Percentiles rank a stretch among this genome's conserved stretches.
These are phyloP conservation scores for Xyrichtys novacula DNA, from an alignment of 2,797 vertebrate genomes.

Conservation along the genomic window DNA sequence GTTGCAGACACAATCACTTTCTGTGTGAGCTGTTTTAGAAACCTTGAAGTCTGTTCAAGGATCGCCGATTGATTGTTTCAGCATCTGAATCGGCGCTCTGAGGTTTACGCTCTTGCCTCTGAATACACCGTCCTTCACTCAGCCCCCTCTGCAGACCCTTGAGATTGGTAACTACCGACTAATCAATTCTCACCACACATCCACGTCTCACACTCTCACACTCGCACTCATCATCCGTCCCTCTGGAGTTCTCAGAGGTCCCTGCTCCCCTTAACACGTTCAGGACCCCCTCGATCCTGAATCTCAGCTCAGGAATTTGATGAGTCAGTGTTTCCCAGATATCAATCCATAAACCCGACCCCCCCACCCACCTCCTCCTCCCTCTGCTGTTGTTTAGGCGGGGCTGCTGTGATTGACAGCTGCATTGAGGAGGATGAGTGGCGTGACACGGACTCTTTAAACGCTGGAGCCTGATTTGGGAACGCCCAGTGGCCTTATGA, in stretches of 20 bases:
- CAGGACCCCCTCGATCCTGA: not conserved
- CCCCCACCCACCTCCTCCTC: not conserved
- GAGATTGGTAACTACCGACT: slow-evolving; percentile 9
- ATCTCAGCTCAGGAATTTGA: slow-evolving; percentile 45
- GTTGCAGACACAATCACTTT: too few species aligned
- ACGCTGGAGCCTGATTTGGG: slow-evolving; percentile 33
- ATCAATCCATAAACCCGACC: too few species aligned
- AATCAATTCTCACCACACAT: slow-evolving; percentile 25
- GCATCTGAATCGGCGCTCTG: not conserved
- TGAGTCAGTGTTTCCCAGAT: slow-evolving; percentile 41
- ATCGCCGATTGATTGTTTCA: not conserved
- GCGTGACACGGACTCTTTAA: slow-evolving; percentile 59
- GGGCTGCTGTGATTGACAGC: slow-evolving; percentile 72
- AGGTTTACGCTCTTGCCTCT: too few species aligned
- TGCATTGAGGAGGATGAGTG: slow-evolving; percentile 65
- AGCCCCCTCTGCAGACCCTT: too few species aligned
- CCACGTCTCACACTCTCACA: slow-evolving; percentile 27
- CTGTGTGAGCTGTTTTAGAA: too few species aligned
- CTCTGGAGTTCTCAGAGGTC: slow-evolving; percentile 18
- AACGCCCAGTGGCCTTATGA: slow-evolving; percentile 53
- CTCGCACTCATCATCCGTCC: slow-evolving; percentile 18
- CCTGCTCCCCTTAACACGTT: slow-evolving; percentile 20
- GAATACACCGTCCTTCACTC: too few species aligned
- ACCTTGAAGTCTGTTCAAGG: not conserved
- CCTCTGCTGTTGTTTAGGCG: slow-evolving; percentile 18